Conservation (phyloP, 2,113 vertebrate species). For the Phoxinus phoxinus region DNA sequence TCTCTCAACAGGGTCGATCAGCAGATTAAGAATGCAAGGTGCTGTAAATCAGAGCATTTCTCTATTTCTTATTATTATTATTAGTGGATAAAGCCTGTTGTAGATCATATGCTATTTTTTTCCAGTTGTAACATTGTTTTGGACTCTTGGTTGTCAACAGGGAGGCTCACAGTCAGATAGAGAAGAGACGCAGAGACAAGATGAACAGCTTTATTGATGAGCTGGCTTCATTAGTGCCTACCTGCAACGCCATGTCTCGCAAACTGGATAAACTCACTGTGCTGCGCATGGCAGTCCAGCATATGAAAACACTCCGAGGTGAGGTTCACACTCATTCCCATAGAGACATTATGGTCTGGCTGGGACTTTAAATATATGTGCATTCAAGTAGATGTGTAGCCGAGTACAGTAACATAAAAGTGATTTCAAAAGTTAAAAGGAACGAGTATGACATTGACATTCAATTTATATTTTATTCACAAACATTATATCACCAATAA, state of each 20-base stretch:
- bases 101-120: neutral
- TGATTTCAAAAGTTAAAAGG: neutral
- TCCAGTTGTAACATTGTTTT: neutral
- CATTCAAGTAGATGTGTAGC: neutral
- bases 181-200: slow-evolving; percentile 95
- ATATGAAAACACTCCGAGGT: slow-evolving; percentile 98
- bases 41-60: slow-evolving; percentile 67
- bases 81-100: neutral
- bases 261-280: slow-evolving; percentile 97
- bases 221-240: slow-evolving; percentile 93
- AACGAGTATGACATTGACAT: neutral
- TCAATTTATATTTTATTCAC: neutral
- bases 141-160: slow-evolving; percentile 66
- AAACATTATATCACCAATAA: neutral
- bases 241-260: slow-evolving; percentile 96
- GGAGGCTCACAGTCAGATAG: slow-evolving; percentile 97
- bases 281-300: slow-evolving; percentile 96
- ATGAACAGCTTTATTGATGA: slow-evolving; percentile 99
- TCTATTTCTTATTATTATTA: neutral
- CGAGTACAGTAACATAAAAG: neutral
- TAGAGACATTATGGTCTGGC: too few species aligned
- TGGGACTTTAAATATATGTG: neutral
- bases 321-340: slow-evolving; percentile 55
- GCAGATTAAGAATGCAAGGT: slow-evolving; percentile 98
- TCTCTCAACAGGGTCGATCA: slow-evolving; percentile 83